Evolutionary conservation across 1,140 invertebrate species (phyloP), one percentile per base, ranked within the genome.

Genomic region (Cecropterus lyciades): DNA sequence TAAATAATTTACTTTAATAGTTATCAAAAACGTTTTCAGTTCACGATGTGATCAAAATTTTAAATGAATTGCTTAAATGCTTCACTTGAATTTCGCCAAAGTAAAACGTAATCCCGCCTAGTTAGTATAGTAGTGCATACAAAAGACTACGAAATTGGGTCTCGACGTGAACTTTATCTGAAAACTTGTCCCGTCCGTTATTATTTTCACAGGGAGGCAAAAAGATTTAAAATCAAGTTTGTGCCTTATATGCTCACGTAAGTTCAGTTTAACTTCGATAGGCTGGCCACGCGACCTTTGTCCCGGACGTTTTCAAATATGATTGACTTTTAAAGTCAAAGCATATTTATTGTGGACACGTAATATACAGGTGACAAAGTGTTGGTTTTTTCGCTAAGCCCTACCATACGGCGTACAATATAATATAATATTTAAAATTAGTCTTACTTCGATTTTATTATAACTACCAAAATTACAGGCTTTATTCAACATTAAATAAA

Each of bases 91-190:
- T 10, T 14, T n/a, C n/a, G n/a, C n/a, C 49, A 33, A 52, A 52
- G 27, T 30, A 52, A 52, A 52, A 33, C 9, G 3, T 33, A 52
- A 56, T 56, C 53, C 24, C 16, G 20, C 43, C n/a, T 20, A n/a
- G 13, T 16, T 42, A 56, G 30, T 33, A 37, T 4, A n/a, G 33
- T n/a, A 57, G 55, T 57, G 42, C 37, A 24, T 45, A 57, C 40
- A 57, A 57, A 57, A 57, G 55, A 57, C 55, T 57, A 57, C n/a
- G 13, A 57, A 57, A 57, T 57, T 57, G 55, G 55, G 17, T 45
- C 37, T 20, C 40, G 20, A 30, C 20, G 55, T 45, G 20, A 57
- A 57, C 55, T 57, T 16, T 45, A 57, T 45, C 17, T 45, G 40
- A 27, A 42, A 56, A 45, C 42, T 33, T 40, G 30, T 57, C 55